Percentiles rank a stretch among this genome's conserved stretches.
phyloP scores from a whole-genome alignment of 2,797 vertebrate species.

The Pteropus rufus region DNA sequence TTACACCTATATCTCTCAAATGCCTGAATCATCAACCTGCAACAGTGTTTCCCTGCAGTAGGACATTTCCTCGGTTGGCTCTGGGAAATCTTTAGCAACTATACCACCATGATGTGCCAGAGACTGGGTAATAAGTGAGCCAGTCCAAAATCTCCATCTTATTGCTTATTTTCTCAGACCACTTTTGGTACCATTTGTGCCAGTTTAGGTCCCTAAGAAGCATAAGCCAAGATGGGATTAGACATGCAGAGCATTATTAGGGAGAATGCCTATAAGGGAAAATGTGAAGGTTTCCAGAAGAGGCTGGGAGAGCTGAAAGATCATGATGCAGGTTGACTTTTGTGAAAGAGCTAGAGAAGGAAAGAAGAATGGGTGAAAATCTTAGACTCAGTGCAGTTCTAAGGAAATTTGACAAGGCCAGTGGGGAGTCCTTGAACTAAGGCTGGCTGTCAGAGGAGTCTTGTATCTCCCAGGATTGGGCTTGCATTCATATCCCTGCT shows the following conservation, averaged over 20 bases:
- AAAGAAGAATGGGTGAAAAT: neutral
- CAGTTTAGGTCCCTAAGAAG: neutral
- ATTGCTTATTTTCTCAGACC: neutral
- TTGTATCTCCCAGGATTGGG: neutral
- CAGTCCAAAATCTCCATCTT: neutral
- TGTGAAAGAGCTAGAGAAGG: neutral
- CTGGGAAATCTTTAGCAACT: neutral
- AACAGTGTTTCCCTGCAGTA: neutral
- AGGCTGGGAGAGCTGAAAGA: neutral
- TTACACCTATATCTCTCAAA: neutral
- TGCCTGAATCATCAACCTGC: neutral
- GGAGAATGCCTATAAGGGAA: neutral
- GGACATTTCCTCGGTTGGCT: neutral
- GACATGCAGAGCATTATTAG: neutral
- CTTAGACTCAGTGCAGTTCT: neutral
- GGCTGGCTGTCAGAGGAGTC: neutral
- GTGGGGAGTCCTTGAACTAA: neutral
- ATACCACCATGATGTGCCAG: neutral
- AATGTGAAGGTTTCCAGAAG: neutral
- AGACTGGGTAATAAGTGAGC: neutral
- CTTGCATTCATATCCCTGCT: neutral
- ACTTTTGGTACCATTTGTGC: neutral
- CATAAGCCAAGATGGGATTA: neutral
- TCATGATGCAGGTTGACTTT: neutral
- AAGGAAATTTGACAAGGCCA: neutral